phyloP scores from a whole-genome alignment of 2,888 invertebrate species.

The Parelbella ahira region DNA sequence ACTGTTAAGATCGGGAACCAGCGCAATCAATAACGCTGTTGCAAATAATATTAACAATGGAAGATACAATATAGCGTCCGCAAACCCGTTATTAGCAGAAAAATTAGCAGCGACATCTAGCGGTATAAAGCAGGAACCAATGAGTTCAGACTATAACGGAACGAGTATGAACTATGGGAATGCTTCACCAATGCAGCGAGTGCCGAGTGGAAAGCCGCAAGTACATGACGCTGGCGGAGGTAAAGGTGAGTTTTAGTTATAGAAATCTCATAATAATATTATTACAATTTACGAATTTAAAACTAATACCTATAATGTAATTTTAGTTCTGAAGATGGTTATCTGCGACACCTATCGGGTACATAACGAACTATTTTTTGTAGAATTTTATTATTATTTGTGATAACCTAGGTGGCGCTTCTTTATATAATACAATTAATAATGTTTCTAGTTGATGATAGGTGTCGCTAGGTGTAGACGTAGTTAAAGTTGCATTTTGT shows the following conservation, averaged over 20 bases:
- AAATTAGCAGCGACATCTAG: constrained; percentile 88
- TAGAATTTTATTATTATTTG: too few relatives aligned
- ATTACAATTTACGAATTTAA: too few relatives aligned
- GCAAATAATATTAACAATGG: constrained; percentile 77
- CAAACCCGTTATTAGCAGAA: constrained; percentile 93
- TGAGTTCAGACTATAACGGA: constrained; percentile 73
- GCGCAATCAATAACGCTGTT: constrained; percentile 69
- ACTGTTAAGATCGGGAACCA: constrained; percentile 67
- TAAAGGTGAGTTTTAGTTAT: constrained; percentile 69
- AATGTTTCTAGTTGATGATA: too few relatives aligned
- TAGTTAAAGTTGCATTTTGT: too few relatives aligned
- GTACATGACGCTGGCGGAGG: constrained; percentile 78
- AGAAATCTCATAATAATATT: too few relatives aligned
- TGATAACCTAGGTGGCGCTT: too few relatives aligned
- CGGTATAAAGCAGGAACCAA: constrained; percentile 79
- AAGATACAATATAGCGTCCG: constrained; percentile 90
- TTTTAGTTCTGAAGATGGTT: too few relatives aligned
- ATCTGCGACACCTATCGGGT: too few relatives aligned
- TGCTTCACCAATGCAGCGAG: constrained; percentile 75
- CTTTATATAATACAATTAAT: too few relatives aligned
- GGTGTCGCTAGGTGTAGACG: too few relatives aligned
- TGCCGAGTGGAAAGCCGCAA: constrained; percentile 75
- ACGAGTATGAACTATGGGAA: constrained; percentile 76
- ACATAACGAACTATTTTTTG: too few relatives aligned
- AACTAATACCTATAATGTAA: too few relatives aligned